A percentile compares a stretch with the other conserved stretches of the same genome.
Evolutionary conservation across 2,888 invertebrate genomes (phyloP).

Genomic region (Cepaea hortensis): DNA sequence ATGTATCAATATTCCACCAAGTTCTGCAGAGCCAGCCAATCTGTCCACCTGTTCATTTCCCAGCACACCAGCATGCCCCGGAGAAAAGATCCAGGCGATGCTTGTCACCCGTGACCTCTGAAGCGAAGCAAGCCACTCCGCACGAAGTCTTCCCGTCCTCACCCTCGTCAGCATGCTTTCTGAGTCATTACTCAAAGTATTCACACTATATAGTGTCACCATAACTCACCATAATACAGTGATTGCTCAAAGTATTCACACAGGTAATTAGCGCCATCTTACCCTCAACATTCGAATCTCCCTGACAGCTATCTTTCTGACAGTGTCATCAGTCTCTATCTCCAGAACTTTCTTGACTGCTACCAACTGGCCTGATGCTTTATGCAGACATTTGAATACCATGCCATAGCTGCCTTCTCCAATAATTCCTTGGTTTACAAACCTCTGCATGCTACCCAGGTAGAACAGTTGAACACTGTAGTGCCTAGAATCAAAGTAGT

Average conservation of each 20-base stretch:
- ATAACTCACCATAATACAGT: no score
- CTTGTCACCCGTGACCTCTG: no score
- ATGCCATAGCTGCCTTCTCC: slow-evolving; percentile 97
- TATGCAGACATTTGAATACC: slow-evolving; percentile 96
- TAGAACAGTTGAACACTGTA: background rate
- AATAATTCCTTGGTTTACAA: slow-evolving; percentile 94
- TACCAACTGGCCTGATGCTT: slow-evolving; percentile 94
- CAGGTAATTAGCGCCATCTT: slow-evolving; percentile 43
- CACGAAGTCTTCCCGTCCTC: no score
- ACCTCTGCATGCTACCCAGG: slow-evolving; percentile 78
- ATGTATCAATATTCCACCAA: no score
- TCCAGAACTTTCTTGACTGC: slow-evolving; percentile 98
- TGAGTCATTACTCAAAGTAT: no score
- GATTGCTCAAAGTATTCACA: background rate
- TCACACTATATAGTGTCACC: no score
- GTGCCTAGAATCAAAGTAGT: background rate
- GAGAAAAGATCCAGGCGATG: no score
- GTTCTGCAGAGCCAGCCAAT: no score
- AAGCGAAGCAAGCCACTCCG: no score
- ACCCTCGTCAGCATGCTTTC: no score
- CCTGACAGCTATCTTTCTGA: slow-evolving; percentile 94
- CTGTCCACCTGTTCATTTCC: no score
- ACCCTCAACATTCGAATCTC: slow-evolving; percentile 97
- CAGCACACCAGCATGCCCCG: no score
- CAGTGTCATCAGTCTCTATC: slow-evolving; percentile 96